Base-by-base conservation (phyloP, 2,888 invertebrate genomes). In the Operophtera brumata region DNA sequence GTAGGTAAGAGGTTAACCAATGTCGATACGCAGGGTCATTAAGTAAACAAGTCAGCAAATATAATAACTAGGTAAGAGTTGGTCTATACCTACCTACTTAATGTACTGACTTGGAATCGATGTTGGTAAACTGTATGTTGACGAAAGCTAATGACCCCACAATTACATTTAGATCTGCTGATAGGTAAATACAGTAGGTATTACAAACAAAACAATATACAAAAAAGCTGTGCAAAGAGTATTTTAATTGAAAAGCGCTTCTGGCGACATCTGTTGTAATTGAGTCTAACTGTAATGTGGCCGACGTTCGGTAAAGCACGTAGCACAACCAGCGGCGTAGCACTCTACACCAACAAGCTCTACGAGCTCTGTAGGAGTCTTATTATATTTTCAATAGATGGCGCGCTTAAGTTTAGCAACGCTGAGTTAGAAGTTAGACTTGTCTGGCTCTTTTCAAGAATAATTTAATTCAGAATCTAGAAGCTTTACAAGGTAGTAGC, bases 221-320 rank as follows among this genome's bases (percentile, higher is more conserved):
- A 32, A 30, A 25, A 39, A 14, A n/a, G 10, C 28, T n/a, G 39
- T 46, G 37, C 46, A 37, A 12, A 46, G 37, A 36, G 14, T 30
- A 26, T 11, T 30, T 30, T 13, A 13, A 47, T 14, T 30, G 5
- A 20, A 39, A 30, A 2, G 20, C 30, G 12, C 13, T 14, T 10
- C 12, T 26, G 10, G 55, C 37, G 62, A 50, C 59, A 59, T 59
- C 62, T 62, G 14, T 40, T 35, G 42, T n/a, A 10, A 11, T 12
- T 42, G 10, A 10, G 3, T 25, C 26, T 6, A 49, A 59, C 35
- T 32, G 9, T 8, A 53, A 14, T 40, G 35, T 32, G 40, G 26
- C 13, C 4, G 26, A 36, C 10, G 45, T 20, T 7, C 28, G 32
- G 25, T 43, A 43, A 40, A 35, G 13, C 30, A 43, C 32, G 28